Evolutionary conservation across 2,888 invertebrate species (phyloP).

Genomic region (Calliphora vomitoria): DNA sequence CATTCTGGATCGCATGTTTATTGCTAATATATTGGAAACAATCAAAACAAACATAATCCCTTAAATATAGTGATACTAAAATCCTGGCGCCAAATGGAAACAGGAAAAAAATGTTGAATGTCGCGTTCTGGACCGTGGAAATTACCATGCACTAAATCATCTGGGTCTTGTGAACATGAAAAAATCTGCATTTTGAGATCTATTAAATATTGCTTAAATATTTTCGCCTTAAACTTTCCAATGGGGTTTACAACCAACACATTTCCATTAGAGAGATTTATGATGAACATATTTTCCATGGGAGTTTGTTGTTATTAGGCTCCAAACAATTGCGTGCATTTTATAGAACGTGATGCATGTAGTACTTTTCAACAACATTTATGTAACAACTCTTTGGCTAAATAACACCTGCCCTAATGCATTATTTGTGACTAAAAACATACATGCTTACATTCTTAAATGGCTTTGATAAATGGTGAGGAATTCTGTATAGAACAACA

Average conservation of each 20-base stretch:
- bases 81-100: no score
- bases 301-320: neutral
- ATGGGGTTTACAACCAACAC: neutral
- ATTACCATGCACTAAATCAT: no score
- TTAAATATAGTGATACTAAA: no score
- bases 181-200: no score
- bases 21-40: no score
- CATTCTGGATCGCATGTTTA: no score
- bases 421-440: conserved; percentile 31
- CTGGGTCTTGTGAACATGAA: no score
- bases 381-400: conserved; percentile 58
- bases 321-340: conserved; percentile 52
- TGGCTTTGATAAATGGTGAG: conserved; percentile 20
- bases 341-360: conserved; percentile 63
- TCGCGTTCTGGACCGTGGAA: no score
- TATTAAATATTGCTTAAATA: no score
- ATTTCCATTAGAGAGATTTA: neutral
- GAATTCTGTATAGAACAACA: conserved; percentile 27
- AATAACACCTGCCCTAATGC: conserved; percentile 71
- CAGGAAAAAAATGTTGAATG: no score
- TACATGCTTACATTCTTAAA: neutral
- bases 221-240: neutral
- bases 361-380: conserved; percentile 57
- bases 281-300: conserved; percentile 6
- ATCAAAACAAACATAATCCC: no score